Conservation (phyloP, 2,797 vertebrate species). For the Periparus ater region DNA sequence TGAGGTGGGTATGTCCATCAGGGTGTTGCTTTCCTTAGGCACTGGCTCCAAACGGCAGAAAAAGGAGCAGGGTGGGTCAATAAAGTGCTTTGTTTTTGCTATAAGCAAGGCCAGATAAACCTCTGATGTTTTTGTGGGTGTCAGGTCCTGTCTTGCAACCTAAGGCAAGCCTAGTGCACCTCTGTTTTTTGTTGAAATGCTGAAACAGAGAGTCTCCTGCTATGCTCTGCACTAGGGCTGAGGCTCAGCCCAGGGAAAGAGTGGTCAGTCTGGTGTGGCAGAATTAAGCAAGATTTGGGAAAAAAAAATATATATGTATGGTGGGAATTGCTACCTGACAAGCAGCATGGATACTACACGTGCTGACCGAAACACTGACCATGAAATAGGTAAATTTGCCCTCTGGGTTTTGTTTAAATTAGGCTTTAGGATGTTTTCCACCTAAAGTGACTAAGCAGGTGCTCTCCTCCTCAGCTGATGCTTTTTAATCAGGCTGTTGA, state of each 20-base stretch:
- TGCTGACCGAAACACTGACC: not conserved
- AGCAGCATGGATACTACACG: not conserved
- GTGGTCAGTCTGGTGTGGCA: not conserved
- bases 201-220: not conserved
- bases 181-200: not conserved
- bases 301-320: accelerated
- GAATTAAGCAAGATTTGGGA: not conserved
- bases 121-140: not conserved
- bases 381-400: not conserved
- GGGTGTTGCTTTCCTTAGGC: not conserved
- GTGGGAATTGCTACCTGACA: not conserved
- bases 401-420: not conserved
- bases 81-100: not conserved
- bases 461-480: not conserved
- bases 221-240: not conserved
- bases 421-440: not conserved
- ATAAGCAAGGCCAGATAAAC: not conserved
- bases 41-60: not conserved
- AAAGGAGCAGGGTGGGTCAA: not conserved
- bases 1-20: not conserved
- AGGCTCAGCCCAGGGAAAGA: not conserved
- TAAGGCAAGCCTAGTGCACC: not conserved
- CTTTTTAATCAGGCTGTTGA: not conserved
- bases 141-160: not conserved
- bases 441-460: not conserved